Percentiles rank a stretch among this genome's conserved stretches.
Conservation (phyloP, 1,140 invertebrate genomes). For the Rhyacophila brunnea region DNA sequence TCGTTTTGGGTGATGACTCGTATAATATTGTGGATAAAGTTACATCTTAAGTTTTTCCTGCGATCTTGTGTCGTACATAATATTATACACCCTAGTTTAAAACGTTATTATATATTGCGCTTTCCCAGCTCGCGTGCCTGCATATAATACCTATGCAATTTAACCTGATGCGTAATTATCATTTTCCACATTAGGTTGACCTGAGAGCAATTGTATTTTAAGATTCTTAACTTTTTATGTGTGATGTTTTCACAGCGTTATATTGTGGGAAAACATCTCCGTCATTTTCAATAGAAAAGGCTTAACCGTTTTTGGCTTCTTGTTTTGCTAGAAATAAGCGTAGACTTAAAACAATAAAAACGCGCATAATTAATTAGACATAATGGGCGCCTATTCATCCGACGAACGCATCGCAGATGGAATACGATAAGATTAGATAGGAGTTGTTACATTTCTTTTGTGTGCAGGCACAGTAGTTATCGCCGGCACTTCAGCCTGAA, state of each 20-base stretch:
- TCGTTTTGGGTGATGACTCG: no score
- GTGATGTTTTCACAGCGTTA: background rate
- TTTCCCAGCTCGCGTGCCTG: slow-evolving; percentile 1
- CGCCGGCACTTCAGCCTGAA: slow-evolving; percentile 1
- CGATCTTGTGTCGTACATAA: no score
- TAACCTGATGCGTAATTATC: background rate
- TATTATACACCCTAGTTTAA: no score
- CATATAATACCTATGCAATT: no score
- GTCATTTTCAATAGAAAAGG: background rate
- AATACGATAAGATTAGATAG: slow-evolving; percentile 15
- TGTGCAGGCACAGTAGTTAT: slow-evolving; percentile 6
- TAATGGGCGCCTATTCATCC: slow-evolving; percentile 12
- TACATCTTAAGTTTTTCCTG: no score
- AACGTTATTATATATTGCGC: background rate
- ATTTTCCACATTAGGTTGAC: background rate
- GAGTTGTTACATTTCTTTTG: slow-evolving; percentile 12
- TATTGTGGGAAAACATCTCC: background rate
- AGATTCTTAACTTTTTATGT: background rate
- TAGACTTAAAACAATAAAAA: slow-evolving; percentile 10
- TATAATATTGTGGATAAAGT: no score
- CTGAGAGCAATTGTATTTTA: slow-evolving; percentile 1
- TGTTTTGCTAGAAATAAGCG: background rate
- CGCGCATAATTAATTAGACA: slow-evolving; percentile 5
- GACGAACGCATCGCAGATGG: slow-evolving; percentile 14
- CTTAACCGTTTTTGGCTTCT: slow-evolving; percentile 1